Evolutionary conservation across 2,113 vertebrate genomes (phyloP).

Genomic region (Tyrannus savana): DNA sequence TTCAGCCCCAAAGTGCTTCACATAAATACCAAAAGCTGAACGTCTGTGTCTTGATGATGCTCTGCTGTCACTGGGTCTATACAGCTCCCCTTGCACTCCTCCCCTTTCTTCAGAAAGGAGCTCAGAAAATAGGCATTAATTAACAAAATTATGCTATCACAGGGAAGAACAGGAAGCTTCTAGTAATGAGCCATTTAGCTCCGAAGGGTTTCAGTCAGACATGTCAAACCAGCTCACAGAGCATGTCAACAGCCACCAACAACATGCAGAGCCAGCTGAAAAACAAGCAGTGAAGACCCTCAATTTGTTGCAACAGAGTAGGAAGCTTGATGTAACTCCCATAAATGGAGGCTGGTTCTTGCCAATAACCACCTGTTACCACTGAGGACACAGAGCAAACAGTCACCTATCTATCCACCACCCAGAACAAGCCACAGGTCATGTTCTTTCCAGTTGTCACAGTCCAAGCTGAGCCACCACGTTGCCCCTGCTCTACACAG

Average conservation of each 20-base stretch:
- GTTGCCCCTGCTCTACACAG: not conserved
- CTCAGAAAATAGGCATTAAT: not conserved
- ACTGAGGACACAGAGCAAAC: not conserved
- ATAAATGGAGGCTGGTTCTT: not conserved
- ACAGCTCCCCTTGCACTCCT: not conserved
- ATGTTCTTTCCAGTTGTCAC: rapidly evolving
- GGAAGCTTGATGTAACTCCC: not conserved
- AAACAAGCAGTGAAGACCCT: not conserved
- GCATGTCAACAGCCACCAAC: not conserved
- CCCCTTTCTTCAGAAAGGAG: not conserved
- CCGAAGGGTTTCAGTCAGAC: not conserved
- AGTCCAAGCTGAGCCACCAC: not conserved
- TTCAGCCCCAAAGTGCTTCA: not conserved
- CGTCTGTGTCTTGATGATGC: not conserved
- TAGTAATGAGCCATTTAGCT: not conserved
- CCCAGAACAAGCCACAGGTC: rapidly evolving
- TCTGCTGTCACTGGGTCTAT: not conserved
- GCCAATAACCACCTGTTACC: not conserved
- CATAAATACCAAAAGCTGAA: not conserved
- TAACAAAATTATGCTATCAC: not conserved
- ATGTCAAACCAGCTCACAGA: not conserved
- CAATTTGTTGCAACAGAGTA: not conserved
- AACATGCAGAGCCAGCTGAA: not conserved
- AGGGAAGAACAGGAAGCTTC: not conserved
- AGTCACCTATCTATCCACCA: not conserved